These are phyloP conservation scores for Cydia fagiglandana DNA, from an alignment of 1,140 invertebrate genomes.

Conservation along the genomic window DNA sequence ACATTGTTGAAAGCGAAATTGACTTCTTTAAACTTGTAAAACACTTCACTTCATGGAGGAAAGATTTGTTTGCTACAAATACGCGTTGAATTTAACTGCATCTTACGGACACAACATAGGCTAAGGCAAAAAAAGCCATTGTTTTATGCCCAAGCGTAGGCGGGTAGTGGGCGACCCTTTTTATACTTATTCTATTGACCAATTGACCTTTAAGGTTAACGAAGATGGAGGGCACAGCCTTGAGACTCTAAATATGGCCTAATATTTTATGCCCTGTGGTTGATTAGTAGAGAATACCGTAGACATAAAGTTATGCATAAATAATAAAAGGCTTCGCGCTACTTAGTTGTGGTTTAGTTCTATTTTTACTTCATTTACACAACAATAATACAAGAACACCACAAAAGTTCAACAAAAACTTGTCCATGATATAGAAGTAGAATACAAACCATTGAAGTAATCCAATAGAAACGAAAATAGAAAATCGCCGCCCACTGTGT, in stretches of 20 bases:
- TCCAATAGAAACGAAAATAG: background rate
- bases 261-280: background rate
- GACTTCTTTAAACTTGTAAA: too few species aligned
- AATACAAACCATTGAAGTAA: background rate
- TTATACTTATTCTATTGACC: slow-evolving; percentile 12
- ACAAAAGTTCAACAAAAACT: too few species aligned
- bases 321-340: too few species aligned
- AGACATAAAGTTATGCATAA: too few species aligned
- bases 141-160: background rate
- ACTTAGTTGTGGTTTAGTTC: too few species aligned
- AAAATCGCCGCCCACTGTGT: background rate
- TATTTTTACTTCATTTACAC: too few species aligned
- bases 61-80: too few species aligned
- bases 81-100: background rate
- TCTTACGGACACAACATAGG: background rate
- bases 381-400: too few species aligned
- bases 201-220: background rate
- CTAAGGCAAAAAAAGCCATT: background rate
- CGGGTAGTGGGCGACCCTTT: background rate
- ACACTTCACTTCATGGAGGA: too few species aligned
- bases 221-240: background rate
- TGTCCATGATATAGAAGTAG: too few species aligned
- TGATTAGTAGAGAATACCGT: background rate
- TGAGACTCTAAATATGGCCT: background rate
- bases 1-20: too few species aligned